These are phyloP conservation scores for Daboia siamensis DNA, from an alignment of 2,113 vertebrate genomes.

Conservation along the genomic window DNA sequence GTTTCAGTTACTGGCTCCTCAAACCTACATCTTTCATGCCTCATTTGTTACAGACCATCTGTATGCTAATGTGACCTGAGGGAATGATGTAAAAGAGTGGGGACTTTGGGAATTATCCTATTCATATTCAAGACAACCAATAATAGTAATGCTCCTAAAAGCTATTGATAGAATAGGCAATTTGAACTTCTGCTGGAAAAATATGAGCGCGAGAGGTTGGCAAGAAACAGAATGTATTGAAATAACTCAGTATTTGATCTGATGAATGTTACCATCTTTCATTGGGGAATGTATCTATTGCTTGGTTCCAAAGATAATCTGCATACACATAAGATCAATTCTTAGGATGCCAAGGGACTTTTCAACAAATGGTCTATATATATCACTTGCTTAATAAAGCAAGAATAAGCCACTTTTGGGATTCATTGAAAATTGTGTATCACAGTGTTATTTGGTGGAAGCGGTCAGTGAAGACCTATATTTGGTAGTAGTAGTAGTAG, in stretches of 20 bases:
- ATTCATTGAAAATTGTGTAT: background rate
- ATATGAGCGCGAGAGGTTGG: background rate
- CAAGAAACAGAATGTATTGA: background rate
- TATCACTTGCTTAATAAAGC: background rate
- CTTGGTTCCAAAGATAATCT: background rate
- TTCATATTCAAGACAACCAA: constrained; percentile 35
- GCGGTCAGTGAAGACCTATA: background rate
- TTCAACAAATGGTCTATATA: background rate
- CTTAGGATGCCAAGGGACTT: background rate
- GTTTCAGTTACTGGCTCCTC: constrained; percentile 24
- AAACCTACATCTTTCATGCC: constrained; percentile 34
- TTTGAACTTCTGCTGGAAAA: constrained; percentile 5
- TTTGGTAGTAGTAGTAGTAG: background rate
- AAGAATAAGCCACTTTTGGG: background rate
- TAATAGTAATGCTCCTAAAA: constrained; percentile 20
- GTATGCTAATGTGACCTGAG: constrained; percentile 37
- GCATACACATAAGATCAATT: background rate
- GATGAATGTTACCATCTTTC: background rate
- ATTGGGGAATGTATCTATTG: background rate
- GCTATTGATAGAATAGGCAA: constrained; percentile 26
- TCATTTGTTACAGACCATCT: constrained; percentile 39
- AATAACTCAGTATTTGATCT: background rate
- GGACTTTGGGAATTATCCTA: constrained; percentile 31
- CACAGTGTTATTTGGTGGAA: background rate
- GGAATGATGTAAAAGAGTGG: constrained; percentile 26